These are phyloP conservation scores for Ophiodon elongatus DNA, from an alignment of 2,113 vertebrate genomes.

Conservation along the genomic window DNA sequence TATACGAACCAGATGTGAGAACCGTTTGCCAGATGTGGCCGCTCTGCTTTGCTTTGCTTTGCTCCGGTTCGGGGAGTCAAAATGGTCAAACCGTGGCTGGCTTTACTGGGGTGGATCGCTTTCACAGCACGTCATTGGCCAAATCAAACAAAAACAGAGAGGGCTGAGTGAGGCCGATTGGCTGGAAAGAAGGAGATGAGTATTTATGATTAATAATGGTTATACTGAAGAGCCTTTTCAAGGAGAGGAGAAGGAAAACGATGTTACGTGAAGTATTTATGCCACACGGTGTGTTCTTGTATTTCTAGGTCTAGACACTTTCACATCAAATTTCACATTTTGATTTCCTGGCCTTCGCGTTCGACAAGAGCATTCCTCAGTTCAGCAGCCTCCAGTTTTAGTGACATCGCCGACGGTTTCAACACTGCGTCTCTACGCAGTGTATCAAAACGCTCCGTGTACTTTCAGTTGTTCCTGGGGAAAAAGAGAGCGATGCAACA, in stretches of 20 bases:
- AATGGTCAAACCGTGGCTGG: constrained; percentile 72
- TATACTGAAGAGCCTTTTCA: constrained; percentile 30
- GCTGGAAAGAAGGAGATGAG: constrained; percentile 50
- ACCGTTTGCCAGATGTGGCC: constrained; percentile 75
- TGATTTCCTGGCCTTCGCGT: neutral
- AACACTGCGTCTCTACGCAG: neutral
- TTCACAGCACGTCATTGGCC: constrained; percentile 68
- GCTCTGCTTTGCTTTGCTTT: constrained; percentile 61
- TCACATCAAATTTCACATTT: neutral
- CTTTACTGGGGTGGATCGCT: constrained; percentile 66
- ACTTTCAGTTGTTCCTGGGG: neutral
- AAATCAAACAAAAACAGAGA: constrained; percentile 70
- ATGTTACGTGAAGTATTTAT: constrained; percentile 12
- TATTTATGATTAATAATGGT: constrained; percentile 56
- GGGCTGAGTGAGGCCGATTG: constrained; percentile 48
- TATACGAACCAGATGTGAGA: constrained; percentile 78
- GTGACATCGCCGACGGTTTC: neutral
- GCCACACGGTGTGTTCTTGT: neutral
- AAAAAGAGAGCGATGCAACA: constrained; percentile 21
- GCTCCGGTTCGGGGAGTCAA: constrained; percentile 66
- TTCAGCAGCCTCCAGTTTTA: neutral
- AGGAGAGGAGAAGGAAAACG: constrained; percentile 16
- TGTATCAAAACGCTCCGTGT: neutral
- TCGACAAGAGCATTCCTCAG: neutral
- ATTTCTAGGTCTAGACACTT: neutral